Evolutionary conservation across 2,888 invertebrate species (phyloP).

Genomic region (Acanthosepion pharaonis): DNA sequence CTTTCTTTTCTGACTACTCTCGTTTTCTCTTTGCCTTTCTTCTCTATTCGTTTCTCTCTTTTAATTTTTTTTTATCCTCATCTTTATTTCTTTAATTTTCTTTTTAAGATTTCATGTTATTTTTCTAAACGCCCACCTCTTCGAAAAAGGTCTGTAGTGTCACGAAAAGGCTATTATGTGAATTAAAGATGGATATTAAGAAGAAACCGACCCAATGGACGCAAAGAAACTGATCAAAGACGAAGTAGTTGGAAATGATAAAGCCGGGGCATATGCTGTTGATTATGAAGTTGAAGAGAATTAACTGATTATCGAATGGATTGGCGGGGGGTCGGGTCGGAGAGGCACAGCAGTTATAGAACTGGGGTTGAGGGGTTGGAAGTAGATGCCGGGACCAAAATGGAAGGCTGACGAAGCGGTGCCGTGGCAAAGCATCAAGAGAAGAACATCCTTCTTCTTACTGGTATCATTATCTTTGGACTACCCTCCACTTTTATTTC

Average conservation of each 20-base stretch:
- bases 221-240: background rate
- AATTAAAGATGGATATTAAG: constrained; percentile 10
- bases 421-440: background rate
- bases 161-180: background rate
- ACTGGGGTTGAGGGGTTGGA: background rate
- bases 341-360: background rate
- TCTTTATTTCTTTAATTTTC: background rate
- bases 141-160: no score
- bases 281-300: background rate
- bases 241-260: background rate
- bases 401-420: background rate
- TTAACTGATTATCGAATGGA: constrained; percentile 21
- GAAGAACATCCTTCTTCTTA: background rate
- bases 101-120: background rate
- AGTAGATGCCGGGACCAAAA: background rate
- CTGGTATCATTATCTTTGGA: background rate
- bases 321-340: background rate
- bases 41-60: background rate
- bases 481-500: background rate
- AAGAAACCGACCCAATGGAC: background rate
- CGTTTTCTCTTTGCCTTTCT: background rate
- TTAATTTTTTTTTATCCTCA: background rate
- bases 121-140: background rate
- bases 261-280: constrained; percentile 2
- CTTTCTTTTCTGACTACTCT: background rate